Conservation (phyloP, 92 coral and sea anemone genomes). For the Paragorgia papillata region DNA sequence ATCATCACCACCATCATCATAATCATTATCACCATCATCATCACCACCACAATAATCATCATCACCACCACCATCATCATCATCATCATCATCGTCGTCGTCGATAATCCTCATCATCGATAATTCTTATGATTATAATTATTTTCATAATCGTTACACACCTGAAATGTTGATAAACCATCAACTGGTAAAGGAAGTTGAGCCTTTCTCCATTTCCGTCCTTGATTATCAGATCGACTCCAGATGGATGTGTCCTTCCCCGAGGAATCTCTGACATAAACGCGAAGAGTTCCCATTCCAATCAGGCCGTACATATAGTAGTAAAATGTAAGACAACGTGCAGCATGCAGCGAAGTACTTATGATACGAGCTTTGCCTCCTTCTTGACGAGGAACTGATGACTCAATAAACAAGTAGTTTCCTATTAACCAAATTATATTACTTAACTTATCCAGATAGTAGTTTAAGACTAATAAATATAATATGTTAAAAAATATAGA, state of each 20-base stretch:
- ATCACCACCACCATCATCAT: too few species aligned
- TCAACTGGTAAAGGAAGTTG: conserved; percentile 37
- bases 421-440: background rate
- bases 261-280: conserved; percentile 30
- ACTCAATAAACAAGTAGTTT: conserved; percentile 33
- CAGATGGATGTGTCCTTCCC: conserved; percentile 30
- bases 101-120: background rate
- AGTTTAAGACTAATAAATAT: too few species aligned
- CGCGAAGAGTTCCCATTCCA: conserved; percentile 56
- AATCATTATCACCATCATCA: too few species aligned
- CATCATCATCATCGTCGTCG: too few species aligned
- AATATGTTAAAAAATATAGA: too few species aligned
- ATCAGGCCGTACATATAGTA: conserved; percentile 51
- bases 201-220: conserved; percentile 53
- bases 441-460: too few species aligned
- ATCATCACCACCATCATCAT: too few species aligned
- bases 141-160: background rate
- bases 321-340: conserved; percentile 44
- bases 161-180: conserved; percentile 48
- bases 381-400: conserved; percentile 38
- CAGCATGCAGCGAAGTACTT: conserved; percentile 42
- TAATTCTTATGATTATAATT: background rate
- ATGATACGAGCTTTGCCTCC: conserved; percentile 52
- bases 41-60: too few species aligned
- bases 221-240: conserved; percentile 53